Base-by-base conservation (phyloP, 2,888 invertebrate genomes). In the Unio delphinus region DNA sequence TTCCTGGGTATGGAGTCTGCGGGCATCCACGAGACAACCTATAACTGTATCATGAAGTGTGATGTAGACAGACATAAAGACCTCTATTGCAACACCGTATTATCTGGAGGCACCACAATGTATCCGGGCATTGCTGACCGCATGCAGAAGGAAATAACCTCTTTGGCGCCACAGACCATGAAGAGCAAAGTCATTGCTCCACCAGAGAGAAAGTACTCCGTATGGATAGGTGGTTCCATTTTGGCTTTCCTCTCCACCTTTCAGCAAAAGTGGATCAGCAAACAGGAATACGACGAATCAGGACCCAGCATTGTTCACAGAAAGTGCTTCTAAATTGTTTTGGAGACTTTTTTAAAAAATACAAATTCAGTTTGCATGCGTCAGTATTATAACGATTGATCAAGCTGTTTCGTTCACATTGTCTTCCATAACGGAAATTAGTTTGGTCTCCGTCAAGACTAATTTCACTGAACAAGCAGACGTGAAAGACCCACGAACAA, bases 281-380 rank as follows among this genome's bases (percentile, higher is more conserved):
- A 82, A 65, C 80, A 80, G 64, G 82, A 97, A 92, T 97, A 97
- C 93, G 97, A 97, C 91, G 97, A 97, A 91, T 96, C 96, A 87
- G 97, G 97, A 89, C 96, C 96, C 80, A 95, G 95, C 90, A 96
- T 97, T 91, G 97, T 97, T 86, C 96, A 97, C 94, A 94, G 96
- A 93, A 97, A 97, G 92, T 97, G 96, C 93, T 96, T 96, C 94
- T 96, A 95, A 90, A 65, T 6, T 30, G 5, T 30, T 30, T 30
- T 30, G 30, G 30, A 30, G 4, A 30, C 30, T 30, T 30, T 4
- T 30, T 4, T 4, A 23, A 23, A 23, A 23, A 23, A 5, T 30
- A 30, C 4, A 30, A 30, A 30, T 30, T 30, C 5, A 30, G 4
- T 30, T 30, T 30, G 30, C 30, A 30, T 30, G 5, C 30, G 30